Evolutionary conservation across 2,113 vertebrate genomes (phyloP), one percentile per base, ranked within the genome.

Genomic region (Boulengeromyrus knoepffleri): DNA sequence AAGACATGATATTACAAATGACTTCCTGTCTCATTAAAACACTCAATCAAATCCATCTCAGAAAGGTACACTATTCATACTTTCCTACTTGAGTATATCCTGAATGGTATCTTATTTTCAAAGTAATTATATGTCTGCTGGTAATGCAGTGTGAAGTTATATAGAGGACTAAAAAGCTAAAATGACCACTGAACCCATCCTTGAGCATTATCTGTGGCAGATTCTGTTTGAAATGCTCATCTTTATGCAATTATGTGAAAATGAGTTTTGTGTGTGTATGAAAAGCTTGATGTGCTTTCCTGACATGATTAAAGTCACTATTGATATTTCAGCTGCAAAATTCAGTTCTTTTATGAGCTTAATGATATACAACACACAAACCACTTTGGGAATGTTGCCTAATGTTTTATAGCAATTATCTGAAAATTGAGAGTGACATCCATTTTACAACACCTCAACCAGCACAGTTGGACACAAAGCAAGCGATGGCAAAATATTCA

Each of bases 251-350:
- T 36, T 53, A 62, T 50, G 85, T 74, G 24, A 47, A 66, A 47
- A n/a, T 49, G 36, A 62, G 36, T 77, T 15, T 62, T 24, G 74
- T 27, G 89, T 80, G 45, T 84, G 58, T 17, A 15, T 8, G 90
- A 36, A 42, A 92, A 88, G 84, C 36, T 19, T 74, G n/a, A 91
- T 93, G 93, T 93, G 92, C 91, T 93, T 89, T 50, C 89, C 89
- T 90, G 90, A 91, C 90, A 86, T 88, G 89, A 58, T 85, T 91
- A 89, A 91, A 91, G 91, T 92, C 92, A 91, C 80, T 89, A 93
- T 91, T 88, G 89, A 89, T 91, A 86, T 92, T 92, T 92, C 95
- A 88, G 91, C 56, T 93, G 91, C 90, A 90, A 94, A 94, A 93
- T 94, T 93, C 91, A 92, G 89, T 93, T 93, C 92, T 58, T 84